Conservation (phyloP, 2,113 vertebrate species). For the Podarcis raffonei region DNA sequence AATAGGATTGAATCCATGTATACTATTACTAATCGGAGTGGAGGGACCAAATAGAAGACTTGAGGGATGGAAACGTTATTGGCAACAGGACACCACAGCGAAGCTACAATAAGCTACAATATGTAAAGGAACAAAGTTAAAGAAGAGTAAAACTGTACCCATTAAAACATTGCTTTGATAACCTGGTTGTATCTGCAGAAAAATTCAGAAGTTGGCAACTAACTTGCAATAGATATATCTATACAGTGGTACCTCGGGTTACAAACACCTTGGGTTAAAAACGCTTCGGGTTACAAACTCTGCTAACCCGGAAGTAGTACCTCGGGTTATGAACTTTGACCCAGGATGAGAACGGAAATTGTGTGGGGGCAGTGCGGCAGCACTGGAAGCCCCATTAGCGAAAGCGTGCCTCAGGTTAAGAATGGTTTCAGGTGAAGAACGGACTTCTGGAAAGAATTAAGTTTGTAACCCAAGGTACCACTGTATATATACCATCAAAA, state of each 20-base stretch:
- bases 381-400: too few relatives aligned
- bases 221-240: background rate
- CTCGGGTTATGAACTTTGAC: too few relatives aligned
- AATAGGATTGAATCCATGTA: conserved; percentile 5
- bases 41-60: background rate
- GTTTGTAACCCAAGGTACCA: too few relatives aligned
- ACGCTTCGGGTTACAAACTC: too few relatives aligned
- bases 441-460: too few relatives aligned
- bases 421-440: too few relatives aligned
- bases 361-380: rapidly evolving
- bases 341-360: too few relatives aligned
- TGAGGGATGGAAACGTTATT: background rate
- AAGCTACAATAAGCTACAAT: background rate
- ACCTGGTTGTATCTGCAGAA: background rate
- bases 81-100: background rate
- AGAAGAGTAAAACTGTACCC: background rate
- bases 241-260: background rate
- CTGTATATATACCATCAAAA: too few relatives aligned
- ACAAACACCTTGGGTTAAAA: too few relatives aligned
- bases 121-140: background rate
- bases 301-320: too few relatives aligned
- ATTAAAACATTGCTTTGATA: background rate
- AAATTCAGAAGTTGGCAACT: background rate
- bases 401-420: too few relatives aligned
- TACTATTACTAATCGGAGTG: background rate